Evolutionary conservation across 1,140 invertebrate species (phyloP), one percentile per base, ranked within the genome.

Genomic region (Sipha flava): DNA sequence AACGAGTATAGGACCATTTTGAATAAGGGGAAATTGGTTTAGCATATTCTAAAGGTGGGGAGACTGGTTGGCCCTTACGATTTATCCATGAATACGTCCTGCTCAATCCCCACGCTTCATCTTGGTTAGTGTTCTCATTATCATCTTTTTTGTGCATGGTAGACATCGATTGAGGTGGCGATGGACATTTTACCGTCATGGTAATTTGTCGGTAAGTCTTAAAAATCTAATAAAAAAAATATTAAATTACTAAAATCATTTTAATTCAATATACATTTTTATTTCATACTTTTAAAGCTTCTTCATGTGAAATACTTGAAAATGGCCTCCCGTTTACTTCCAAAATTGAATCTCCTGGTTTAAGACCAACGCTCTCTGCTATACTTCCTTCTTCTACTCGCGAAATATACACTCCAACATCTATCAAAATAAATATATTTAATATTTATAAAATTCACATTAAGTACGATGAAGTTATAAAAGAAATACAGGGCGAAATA

Each of bases 1-100:
- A 79, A 75, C 85, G 10, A 84, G 85, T 62, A 85, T 87, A 66
- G 86, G 83, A 57, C 86, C 84, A 72, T 85, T 85, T 81, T 84
- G 86, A 82, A 84, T 84, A 62, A 82, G 83, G 82, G 86, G 86
- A 72, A 85, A 85, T 21, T 84, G 86, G 82, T 43, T 82, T 83
- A 84, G 86, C 84, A 83, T 89, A 88, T 83, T 90, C 89, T 79
- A 90, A 87, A 43, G 93, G 95, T 21, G 95, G 95, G 1, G 94
- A 95, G 6, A 93, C 93, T 0, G 94, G 92, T 79, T 94, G 87
- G 31, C 94, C 95, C 82, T 94, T 92, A 37, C 93, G 88, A 85
- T 96, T 94, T 88, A 96, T 95, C 95, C 95, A 97, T 21, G 93
- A 93, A 86, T 95, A 96, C 23, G 92, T 93, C 82, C 95, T 93